Evolutionary conservation across 2,113 vertebrate genomes (phyloP), one percentile per base, ranked within the genome.

Genomic region (Stomatorhinus ivindoensis): DNA sequence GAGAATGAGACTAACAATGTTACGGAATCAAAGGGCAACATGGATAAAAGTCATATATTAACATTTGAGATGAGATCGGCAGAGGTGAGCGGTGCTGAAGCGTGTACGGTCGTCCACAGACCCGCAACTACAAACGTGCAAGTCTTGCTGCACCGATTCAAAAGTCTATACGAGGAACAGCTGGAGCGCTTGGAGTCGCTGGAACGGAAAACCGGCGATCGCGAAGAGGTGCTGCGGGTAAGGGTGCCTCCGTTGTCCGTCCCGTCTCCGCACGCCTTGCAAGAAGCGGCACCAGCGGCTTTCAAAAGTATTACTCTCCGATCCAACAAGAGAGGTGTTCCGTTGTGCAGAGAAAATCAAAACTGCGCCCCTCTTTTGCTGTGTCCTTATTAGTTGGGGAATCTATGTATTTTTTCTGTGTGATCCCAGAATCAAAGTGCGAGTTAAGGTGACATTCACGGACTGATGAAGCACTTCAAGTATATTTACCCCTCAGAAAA

Each of bases 61-160:
- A 88, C 9, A n/a, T 85, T 35, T 87, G n/a, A 89, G 53, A 55
- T 21, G 53, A 21, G 17, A 55, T 55, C 51, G 19, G 51, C 17
- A 55, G 51, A 55, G 88, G 88, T 82, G 24, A 53, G 39, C 24
- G 50, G 3, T 39, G 19, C 9, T 11, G 46, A 51, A 44, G 87
- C 13, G 2, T 24, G 80, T 50, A 31, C 13, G 2, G 17, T 3
- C 17, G 44, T 46, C 46, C 17, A 3, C 50, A 51, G 76, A 47
- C 51, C 80, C 19, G 87, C 89, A 27, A 73, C 73, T 24, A 87
- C 89, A 73, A 83, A 58, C 46, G 89, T 94, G 21, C 93, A 92
- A 89, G 61, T 58, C 42, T 91, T 95, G 15, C n/a, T 94, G 27
- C 17, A 90, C 3, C 92, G 94, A 73, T 90, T 95, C 27, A 92